These are phyloP conservation scores for Apodemus sylvaticus DNA, from an alignment of 2,113 vertebrate genomes.

Conservation along the genomic window DNA sequence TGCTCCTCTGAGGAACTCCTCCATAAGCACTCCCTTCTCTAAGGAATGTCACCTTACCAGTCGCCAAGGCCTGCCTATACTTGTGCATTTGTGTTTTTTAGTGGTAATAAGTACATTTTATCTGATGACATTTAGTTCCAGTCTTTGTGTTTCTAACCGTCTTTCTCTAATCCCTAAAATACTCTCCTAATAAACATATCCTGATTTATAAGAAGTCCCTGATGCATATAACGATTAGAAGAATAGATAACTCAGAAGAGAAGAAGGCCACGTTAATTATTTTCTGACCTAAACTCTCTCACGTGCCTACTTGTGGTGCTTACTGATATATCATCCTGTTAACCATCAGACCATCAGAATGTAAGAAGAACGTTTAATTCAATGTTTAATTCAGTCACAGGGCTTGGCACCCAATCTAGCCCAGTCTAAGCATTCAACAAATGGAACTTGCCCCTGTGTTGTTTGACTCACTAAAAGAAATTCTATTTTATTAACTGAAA, in stretches of 20 bases:
- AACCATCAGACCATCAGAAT: neutral
- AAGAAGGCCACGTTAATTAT: neutral
- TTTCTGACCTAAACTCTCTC: neutral
- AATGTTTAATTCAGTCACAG: neutral
- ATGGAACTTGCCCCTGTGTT: neutral
- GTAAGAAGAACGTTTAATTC: neutral
- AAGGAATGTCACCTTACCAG: neutral
- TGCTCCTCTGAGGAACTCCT: neutral
- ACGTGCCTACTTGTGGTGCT: neutral
- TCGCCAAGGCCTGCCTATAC: neutral
- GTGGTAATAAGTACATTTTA: neutral
- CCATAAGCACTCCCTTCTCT: neutral
- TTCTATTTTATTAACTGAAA: no score
- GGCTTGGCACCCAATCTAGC: neutral
- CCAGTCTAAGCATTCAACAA: neutral
- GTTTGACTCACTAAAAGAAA: slow-evolving; percentile 4
- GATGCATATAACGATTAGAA: neutral
- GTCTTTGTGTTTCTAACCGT: neutral
- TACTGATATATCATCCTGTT: neutral
- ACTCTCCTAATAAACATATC: neutral
- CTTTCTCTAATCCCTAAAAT: slow-evolving; percentile 15
- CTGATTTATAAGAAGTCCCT: neutral
- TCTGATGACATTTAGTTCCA: neutral
- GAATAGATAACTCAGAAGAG: neutral
- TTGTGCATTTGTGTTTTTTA: neutral